Conservation (phyloP, 1,140 invertebrate genomes). For the Platyura marginata region DNA sequence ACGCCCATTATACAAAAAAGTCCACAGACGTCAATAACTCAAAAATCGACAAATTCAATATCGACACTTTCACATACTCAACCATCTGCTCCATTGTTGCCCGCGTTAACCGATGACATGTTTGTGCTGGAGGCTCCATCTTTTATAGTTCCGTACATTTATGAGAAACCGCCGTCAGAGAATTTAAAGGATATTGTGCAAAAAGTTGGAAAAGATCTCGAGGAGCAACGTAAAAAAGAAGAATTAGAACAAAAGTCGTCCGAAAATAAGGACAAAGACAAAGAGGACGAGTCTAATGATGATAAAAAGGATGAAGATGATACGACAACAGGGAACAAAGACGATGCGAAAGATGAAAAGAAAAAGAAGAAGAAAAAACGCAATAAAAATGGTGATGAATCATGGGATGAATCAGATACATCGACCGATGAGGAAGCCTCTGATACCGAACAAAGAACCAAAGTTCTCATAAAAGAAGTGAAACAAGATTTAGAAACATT, state of each 20-base stretch:
- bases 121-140: conserved; percentile 79
- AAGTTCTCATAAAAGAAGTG: conserved; percentile 32
- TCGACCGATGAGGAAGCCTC: conserved; percentile 31
- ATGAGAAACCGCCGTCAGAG: conserved; percentile 66
- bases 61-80: conserved; percentile 25
- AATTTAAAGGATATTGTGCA: conserved; percentile 57
- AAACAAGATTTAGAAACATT: conserved; percentile 29
- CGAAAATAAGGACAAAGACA: conserved; percentile 23
- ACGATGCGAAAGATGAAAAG: conserved; percentile 12
- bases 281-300: conserved; percentile 11
- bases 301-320: conserved; percentile 29
- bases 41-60: conserved; percentile 15
- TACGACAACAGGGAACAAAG: conserved; percentile 5
- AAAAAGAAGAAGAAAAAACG: conserved; percentile 22
- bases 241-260: conserved; percentile 26
- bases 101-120: conserved; percentile 72
- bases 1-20: conserved; percentile 31
- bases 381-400: conserved; percentile 16
- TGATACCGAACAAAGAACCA: conserved; percentile 29
- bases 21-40: conserved; percentile 11
- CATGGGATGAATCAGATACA: conserved; percentile 26
- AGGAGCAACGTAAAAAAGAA: conserved; percentile 28
- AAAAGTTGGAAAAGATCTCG: conserved; percentile 41
- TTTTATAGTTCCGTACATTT: conserved; percentile 84
- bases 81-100: conserved; percentile 40